Evolutionary conservation across 2,888 invertebrate species (phyloP).

Genomic region (Venustoraphidia nigricollis): DNA sequence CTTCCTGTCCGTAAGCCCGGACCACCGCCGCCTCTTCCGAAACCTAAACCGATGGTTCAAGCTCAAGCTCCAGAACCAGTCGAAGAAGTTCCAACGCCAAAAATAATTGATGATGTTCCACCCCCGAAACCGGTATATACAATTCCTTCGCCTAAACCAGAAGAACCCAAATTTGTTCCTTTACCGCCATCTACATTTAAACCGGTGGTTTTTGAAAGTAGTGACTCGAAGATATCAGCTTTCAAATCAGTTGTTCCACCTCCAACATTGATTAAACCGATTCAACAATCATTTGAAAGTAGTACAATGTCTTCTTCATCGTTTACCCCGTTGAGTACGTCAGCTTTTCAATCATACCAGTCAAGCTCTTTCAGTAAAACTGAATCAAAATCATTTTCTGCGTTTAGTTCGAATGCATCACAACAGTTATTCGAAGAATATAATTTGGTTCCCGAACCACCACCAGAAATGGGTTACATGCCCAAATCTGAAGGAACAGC

Average conservation of each 20-base stretch:
- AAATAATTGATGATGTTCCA: slow-evolving; percentile 16
- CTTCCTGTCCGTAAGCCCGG: background rate
- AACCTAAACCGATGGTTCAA: slow-evolving; percentile 16
- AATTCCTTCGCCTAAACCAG: slow-evolving; percentile 15
- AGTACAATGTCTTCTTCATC: background rate
- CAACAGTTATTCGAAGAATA: slow-evolving; percentile 27
- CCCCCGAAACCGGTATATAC: slow-evolving; percentile 16
- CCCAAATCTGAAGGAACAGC: slow-evolving; percentile 28
- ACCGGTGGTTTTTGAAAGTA: slow-evolving; percentile 5
- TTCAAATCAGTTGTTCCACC: background rate
- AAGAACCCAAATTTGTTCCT: slow-evolving; percentile 19
- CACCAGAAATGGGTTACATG: slow-evolving; percentile 50
- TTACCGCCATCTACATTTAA: slow-evolving; percentile 9
- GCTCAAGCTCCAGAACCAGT: slow-evolving; percentile 15
- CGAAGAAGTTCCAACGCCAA: slow-evolving; percentile 23
- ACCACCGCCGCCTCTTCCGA: background rate
- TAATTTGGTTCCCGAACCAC: slow-evolving; percentile 48
- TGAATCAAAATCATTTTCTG: too few relatives aligned
- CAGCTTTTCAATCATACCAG: too few relatives aligned
- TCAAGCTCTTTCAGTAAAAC: too few relatives aligned
- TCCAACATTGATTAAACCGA: background rate
- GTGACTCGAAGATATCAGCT: slow-evolving; percentile 12
- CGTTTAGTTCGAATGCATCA: slow-evolving; percentile 6
- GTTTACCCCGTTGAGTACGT: too few relatives aligned
- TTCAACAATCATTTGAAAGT: background rate